Evolutionary conservation across 2,888 invertebrate species (phyloP).

Genomic region (Aphidoletes aphidimyza): DNA sequence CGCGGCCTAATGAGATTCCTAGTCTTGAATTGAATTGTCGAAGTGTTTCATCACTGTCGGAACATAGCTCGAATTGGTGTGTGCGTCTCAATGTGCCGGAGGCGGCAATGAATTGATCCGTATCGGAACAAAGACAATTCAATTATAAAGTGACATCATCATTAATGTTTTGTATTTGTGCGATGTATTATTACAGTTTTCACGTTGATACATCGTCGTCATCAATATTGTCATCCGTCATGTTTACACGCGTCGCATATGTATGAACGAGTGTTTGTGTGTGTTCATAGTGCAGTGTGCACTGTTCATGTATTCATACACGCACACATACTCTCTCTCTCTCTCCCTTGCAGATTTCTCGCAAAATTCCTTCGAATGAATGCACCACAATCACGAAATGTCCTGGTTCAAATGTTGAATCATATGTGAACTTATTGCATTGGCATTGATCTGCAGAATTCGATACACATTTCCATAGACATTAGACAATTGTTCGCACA

Average conservation of each 20-base stretch:
- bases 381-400: background rate
- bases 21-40: background rate
- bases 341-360: background rate
- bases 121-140: background rate
- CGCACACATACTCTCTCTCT: background rate
- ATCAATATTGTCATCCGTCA: slow-evolving; percentile 53
- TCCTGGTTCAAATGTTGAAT: background rate
- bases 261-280: no score
- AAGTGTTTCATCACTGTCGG: no score
- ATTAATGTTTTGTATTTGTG: slow-evolving; percentile 43
- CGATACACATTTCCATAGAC: slow-evolving; percentile 28
- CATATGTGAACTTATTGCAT: slow-evolving; percentile 36
- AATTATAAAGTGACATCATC: slow-evolving; percentile 44
- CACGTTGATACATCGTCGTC: slow-evolving; percentile 44
- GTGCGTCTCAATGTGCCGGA: background rate
- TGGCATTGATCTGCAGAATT: slow-evolving; percentile 25
- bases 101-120: background rate
- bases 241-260: slow-evolving; percentile 7
- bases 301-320: background rate
- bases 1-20: background rate
- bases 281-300: no score
- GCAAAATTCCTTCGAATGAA: no score
- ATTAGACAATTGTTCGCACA: slow-evolving; percentile 39
- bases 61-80: no score
- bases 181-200: slow-evolving; percentile 37